Base-by-base conservation (phyloP, 2,888 invertebrate genomes). In the Xestia sexstrigata region DNA sequence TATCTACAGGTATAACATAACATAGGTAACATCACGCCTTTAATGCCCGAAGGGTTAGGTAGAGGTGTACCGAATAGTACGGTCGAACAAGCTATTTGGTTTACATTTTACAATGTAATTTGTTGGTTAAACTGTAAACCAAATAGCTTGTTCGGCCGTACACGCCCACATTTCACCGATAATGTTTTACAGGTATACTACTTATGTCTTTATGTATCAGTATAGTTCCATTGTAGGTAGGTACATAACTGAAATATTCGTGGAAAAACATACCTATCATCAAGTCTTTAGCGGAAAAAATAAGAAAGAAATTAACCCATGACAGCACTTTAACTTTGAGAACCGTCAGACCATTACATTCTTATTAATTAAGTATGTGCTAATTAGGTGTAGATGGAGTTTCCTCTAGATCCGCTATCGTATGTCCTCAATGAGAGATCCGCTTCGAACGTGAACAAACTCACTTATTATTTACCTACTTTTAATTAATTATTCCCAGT, bases 391-490 rank as follows among this genome's bases (percentile, higher is more conserved):
- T 26, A 26, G 20, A 30, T 63, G 80, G 74, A 81, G 79, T 82
- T 83, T 78, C 80, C 76, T 79, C 58, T 30, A 45, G 42, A 62
- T 63, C 70, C 62, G 45, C 77, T 87, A 76, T 79, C 68, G 30
- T 23, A 6, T 58, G 82, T 52, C 80, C 79, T 76, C 71, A 84
- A 79, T 80, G 60, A 63, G 42, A 74, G 45, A 72, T 78, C 80
- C 75, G 83, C 42, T 66, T 76, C n/a, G 55, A 67, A 70, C 52
- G 35, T 74, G 58, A 68, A 52, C 30, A 30, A n/a, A 62, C 20
- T n/a, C 30, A 66, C 5, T 4, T 79, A 76, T 4, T 79, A 76
- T 79, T n/a, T 52, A n/a, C n/a, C 17, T 75, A 74, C 52, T 20
- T 45, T 58, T 81, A 78, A 83, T 47, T 42, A 20, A 69, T 73